phyloP scores from a whole-genome alignment of 2,113 vertebrate genomes.

The Salvelinus alpinus region DNA sequence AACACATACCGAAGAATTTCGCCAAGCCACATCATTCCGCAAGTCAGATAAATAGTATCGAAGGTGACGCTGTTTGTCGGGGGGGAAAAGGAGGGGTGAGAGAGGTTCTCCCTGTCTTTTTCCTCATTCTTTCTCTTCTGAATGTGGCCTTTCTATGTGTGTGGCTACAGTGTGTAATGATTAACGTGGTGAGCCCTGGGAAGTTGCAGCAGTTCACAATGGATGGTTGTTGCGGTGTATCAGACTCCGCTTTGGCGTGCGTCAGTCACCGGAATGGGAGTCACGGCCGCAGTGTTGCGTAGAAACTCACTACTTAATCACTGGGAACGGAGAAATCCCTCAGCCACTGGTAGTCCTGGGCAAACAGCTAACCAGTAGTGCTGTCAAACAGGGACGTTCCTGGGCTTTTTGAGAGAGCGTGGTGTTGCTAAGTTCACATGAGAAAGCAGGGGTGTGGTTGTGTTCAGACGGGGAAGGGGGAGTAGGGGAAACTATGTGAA shows the following conservation, averaged over 20 bases:
- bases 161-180: slow-evolving; percentile 68
- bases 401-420: slow-evolving; percentile 22
- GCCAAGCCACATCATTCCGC: slow-evolving; percentile 49
- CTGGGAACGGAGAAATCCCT: slow-evolving; percentile 66
- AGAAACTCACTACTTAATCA: slow-evolving; percentile 71
- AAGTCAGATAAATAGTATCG: slow-evolving; percentile 15
- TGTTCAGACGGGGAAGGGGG: slow-evolving; percentile 26
- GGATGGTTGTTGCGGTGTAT: slow-evolving; percentile 67
- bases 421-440: too few species aligned
- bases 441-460: neutral
- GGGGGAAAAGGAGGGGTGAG: slow-evolving; percentile 3
- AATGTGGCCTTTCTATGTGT: slow-evolving; percentile 48
- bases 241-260: slow-evolving; percentile 44
- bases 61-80: slow-evolving; percentile 59
- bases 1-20: slow-evolving; percentile 13
- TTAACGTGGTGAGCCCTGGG: slow-evolving; percentile 75
- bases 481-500: neutral
- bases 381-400: slow-evolving; percentile 43
- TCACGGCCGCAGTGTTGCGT: slow-evolving; percentile 35
- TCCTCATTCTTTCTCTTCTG: slow-evolving; percentile 61
- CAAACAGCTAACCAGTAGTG: slow-evolving; percentile 69
- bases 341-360: slow-evolving; percentile 54
- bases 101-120: slow-evolving; percentile 26
- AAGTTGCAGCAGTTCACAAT: slow-evolving; percentile 72
- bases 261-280: slow-evolving; percentile 37